A percentile compares a stretch with the other conserved stretches of the same genome.
Conservation (phyloP, 2,888 invertebrate genomes). For the Platypus cylindrus region DNA sequence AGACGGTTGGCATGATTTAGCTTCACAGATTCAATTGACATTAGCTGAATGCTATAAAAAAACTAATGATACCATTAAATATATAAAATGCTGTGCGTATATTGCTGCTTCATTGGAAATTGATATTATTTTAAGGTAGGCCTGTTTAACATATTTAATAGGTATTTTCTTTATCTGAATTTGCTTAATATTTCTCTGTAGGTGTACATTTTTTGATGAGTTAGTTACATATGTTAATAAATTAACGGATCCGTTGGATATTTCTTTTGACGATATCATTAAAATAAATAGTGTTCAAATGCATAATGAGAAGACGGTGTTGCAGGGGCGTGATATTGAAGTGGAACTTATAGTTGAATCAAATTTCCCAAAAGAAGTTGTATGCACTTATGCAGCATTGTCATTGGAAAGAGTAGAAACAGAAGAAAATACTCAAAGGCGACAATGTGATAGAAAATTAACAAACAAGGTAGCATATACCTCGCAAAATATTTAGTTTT, state of each 20-base stretch:
- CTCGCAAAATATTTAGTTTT: too few relatives aligned
- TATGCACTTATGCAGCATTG: slow-evolving; percentile 49
- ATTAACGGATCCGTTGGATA: slow-evolving; percentile 28
- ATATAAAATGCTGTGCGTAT: slow-evolving; percentile 47
- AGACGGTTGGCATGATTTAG: slow-evolving; percentile 77
- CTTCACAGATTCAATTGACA: slow-evolving; percentile 70
- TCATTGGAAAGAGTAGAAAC: slow-evolving; percentile 35
- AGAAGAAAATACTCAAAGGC: slow-evolving; percentile 22
- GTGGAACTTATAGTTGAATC: slow-evolving; percentile 45
- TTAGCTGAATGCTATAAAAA: slow-evolving; percentile 73
- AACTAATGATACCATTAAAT: slow-evolving; percentile 65
- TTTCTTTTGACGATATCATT: slow-evolving; percentile 37
- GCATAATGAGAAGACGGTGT: slow-evolving; percentile 32
- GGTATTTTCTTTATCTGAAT: not conserved
- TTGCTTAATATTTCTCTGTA: slow-evolving; percentile 5
- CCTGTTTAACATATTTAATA: not conserved
- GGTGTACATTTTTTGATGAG: slow-evolving; percentile 61
- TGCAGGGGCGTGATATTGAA: slow-evolving; percentile 46
- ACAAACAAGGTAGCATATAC: slow-evolving; percentile 28
- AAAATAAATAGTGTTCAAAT: slow-evolving; percentile 32
- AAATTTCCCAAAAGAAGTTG: slow-evolving; percentile 51
- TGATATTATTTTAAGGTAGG: slow-evolving; percentile 44
- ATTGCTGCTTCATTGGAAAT: slow-evolving; percentile 66
- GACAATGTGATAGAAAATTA: slow-evolving; percentile 37
- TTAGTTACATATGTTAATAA: slow-evolving; percentile 47